A percentile compares a stretch with the other conserved stretches of the same genome.
These are phyloP conservation scores for Intellagama lesueurii DNA, from an alignment of 2,797 vertebrate species.

Conservation along the genomic window DNA sequence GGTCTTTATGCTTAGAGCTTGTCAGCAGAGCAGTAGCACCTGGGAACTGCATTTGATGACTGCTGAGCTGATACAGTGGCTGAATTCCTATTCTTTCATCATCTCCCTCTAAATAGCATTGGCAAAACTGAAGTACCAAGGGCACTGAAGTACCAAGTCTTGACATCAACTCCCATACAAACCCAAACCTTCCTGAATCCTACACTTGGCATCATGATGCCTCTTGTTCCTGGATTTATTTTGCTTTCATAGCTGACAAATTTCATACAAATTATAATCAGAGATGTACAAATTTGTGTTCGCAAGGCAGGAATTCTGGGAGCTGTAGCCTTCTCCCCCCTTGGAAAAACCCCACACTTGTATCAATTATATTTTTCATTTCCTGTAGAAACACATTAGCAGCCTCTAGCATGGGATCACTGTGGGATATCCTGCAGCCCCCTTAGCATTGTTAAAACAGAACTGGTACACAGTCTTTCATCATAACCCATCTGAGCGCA, in stretches of 20 bases:
- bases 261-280: constrained; percentile 8
- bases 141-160: background rate
- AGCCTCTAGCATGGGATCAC: constrained; percentile 21
- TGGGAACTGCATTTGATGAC: too few relatives aligned
- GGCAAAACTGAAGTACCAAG: background rate
- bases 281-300: too few relatives aligned
- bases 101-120: background rate
- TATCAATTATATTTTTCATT: background rate
- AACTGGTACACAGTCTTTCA: constrained; percentile 36
- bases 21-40: too few relatives aligned
- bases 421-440: constrained; percentile 15
- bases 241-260: constrained; percentile 15
- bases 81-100: too few relatives aligned
- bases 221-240: constrained; percentile 9
- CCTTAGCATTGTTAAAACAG: constrained; percentile 21
- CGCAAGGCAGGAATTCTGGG: too few relatives aligned
- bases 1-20: too few relatives aligned
- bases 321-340: background rate
- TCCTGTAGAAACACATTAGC: constrained; percentile 29
- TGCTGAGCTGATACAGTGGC: too few relatives aligned
- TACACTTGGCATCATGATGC: background rate
- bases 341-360: too few relatives aligned
- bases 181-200: background rate
- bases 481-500: background rate
- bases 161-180: background rate